These are phyloP conservation scores for Hydropsyche tenuis DNA, from an alignment of 1,140 invertebrate species.

Conservation along the genomic window DNA sequence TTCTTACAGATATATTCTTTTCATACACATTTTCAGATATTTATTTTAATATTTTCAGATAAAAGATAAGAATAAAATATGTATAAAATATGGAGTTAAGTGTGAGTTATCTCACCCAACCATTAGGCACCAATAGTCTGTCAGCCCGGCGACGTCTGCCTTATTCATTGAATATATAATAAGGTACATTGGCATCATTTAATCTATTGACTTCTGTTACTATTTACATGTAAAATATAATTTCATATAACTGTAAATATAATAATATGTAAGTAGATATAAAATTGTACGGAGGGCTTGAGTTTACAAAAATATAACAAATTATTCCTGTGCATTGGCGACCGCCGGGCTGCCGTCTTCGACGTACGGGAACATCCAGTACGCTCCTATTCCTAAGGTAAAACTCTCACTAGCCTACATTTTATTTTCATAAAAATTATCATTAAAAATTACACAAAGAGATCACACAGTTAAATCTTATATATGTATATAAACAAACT, in stretches of 20 bases:
- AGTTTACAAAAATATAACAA: constrained; percentile 51
- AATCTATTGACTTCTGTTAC: constrained; percentile 42
- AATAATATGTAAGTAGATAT: constrained; percentile 50
- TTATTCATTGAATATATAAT: constrained; percentile 34
- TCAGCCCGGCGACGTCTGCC: constrained; percentile 37
- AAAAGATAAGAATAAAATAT: constrained; percentile 49
- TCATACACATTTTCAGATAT: constrained; percentile 36
- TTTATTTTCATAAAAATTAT: constrained; percentile 46
- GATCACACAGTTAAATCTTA: constrained; percentile 51
- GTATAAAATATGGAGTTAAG: constrained; percentile 51
- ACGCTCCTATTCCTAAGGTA: constrained; percentile 48
- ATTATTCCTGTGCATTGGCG: constrained; percentile 46
- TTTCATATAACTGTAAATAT: constrained; percentile 51
- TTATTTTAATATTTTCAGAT: constrained; percentile 8
- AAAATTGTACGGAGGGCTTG: constrained; percentile 51
- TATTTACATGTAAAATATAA: constrained; percentile 51
- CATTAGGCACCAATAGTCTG: constrained; percentile 49
- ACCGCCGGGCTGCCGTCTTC: constrained; percentile 34
- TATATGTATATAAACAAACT: constrained; percentile 50
- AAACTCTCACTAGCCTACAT: constrained; percentile 48
- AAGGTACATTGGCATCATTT: constrained; percentile 50
- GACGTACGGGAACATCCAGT: not conserved
- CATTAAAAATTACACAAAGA: constrained; percentile 51
- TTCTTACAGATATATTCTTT: constrained; percentile 22
- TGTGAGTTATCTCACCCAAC: constrained; percentile 48